These are phyloP conservation scores for Galbula dea DNA, from an alignment of 2,113 vertebrate genomes.

Conservation along the genomic window DNA sequence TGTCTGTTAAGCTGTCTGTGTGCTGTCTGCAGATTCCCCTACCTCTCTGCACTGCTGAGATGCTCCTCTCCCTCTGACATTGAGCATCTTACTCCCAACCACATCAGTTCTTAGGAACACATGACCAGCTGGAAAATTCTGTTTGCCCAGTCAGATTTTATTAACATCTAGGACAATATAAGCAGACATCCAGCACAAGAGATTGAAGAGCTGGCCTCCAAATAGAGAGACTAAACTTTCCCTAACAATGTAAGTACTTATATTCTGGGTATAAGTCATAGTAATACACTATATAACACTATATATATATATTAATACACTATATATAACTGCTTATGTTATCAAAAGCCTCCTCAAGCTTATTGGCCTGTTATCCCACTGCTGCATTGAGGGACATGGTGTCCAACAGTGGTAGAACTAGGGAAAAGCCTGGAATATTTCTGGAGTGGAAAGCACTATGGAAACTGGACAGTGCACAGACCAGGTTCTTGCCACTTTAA, in stretches of 20 bases:
- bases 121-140: neutral
- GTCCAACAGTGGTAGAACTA: neutral
- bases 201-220: neutral
- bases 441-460: neutral
- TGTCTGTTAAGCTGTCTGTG: neutral
- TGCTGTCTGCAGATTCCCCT: neutral
- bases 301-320: neutral
- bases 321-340: neutral
- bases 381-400: neutral
- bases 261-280: neutral
- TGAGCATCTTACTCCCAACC: rapidly evolving
- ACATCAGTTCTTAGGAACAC: neutral
- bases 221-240: neutral
- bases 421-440: neutral
- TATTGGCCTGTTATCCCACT: neutral
- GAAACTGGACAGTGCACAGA: neutral
- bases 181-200: neutral
- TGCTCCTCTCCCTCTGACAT: neutral
- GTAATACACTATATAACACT: neutral
- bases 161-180: neutral
- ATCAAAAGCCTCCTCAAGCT: neutral
- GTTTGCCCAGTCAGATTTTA: neutral
- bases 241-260: neutral
- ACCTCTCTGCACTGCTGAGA: neutral
- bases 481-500: neutral